Percentiles rank a stretch among this genome's conserved stretches.
These are phyloP conservation scores for Neuroterus valhalla DNA, from an alignment of 1,140 invertebrate genomes.

Conservation along the genomic window DNA sequence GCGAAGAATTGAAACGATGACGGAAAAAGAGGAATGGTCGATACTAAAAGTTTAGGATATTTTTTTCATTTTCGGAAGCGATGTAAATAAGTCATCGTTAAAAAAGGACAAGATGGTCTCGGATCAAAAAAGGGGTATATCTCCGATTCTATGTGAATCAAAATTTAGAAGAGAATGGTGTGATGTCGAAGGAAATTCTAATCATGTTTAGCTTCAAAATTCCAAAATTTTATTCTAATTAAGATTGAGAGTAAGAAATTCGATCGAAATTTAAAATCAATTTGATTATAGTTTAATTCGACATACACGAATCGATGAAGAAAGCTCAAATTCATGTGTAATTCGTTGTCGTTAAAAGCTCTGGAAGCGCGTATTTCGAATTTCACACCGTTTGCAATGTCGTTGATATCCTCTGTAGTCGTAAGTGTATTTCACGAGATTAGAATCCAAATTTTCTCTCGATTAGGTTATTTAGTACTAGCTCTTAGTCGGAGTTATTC, in stretches of 20 bases:
- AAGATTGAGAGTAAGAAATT: no score
- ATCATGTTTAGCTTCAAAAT: neutral
- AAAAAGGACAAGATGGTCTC: conserved; percentile 47
- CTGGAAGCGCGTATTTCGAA: conserved; percentile 31
- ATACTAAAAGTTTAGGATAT: neutral
- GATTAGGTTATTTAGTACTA: conserved; percentile 18
- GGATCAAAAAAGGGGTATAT: conserved; percentile 56
- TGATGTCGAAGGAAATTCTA: neutral
- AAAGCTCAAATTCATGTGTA: conserved; percentile 31
- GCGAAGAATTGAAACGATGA: conserved; percentile 38
- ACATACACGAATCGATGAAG: neutral
- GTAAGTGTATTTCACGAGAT: conserved; percentile 16
- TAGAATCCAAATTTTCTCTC: conserved; percentile 8
- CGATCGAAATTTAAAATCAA: no score
- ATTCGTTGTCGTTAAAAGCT: conserved; percentile 41
- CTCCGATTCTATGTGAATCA: neutral
- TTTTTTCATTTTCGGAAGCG: conserved; percentile 37
- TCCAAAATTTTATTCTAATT: no score
- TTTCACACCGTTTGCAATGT: conserved; percentile 43
- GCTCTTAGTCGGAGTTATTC: conserved; percentile 47
- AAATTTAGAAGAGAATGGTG: no score
- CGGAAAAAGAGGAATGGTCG: conserved; percentile 43
- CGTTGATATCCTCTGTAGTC: conserved; percentile 37
- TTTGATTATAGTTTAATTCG: conserved; percentile 1
- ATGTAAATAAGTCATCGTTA: conserved; percentile 44